Percentiles rank a stretch among this genome's conserved stretches.
Evolutionary conservation across 2,888 invertebrate genomes (phyloP).

Genomic region (Caradrina kadenii): DNA sequence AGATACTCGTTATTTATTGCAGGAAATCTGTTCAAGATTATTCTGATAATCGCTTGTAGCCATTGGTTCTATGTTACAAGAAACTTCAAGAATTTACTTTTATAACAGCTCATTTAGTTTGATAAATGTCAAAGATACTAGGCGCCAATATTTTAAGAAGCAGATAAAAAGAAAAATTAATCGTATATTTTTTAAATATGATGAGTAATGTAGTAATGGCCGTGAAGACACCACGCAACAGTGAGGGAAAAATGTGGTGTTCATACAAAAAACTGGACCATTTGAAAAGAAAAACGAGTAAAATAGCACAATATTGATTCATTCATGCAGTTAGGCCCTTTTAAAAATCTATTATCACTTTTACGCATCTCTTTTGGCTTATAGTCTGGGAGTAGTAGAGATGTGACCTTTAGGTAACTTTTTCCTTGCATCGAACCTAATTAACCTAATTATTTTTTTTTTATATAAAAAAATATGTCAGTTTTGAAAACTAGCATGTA

Average conservation of each 20-base stretch:
- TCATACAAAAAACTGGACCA: not conserved
- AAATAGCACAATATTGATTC: not conserved
- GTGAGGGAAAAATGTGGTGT: constrained; percentile 2
- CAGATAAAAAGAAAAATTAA: constrained; percentile 36
- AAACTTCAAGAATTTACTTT: constrained; percentile 3
- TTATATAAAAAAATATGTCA: not conserved
- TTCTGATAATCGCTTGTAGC: constrained; percentile 1
- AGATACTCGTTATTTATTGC: constrained; percentile 10
- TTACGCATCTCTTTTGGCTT: not conserved
- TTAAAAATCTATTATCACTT: not conserved
- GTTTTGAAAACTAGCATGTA: too few relatives aligned
- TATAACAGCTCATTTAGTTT: constrained; percentile 4
- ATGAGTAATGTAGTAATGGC: constrained; percentile 24
- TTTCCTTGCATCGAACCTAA: too few relatives aligned
- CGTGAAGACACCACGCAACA: constrained; percentile 8
- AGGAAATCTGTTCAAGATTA: constrained; percentile 1
- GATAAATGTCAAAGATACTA: constrained; percentile 15
- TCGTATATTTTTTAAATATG: not conserved
- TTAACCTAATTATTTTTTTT: not conserved
- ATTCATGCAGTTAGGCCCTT: too few relatives aligned
- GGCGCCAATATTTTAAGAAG: constrained; percentile 4
- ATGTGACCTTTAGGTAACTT: not conserved
- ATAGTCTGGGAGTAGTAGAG: not conserved
- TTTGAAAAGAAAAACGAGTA: not conserved
- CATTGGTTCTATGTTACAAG: constrained; percentile 23